Base-by-base conservation (phyloP, 2,113 vertebrate species). In the Melanotaenia duboulayi region DNA sequence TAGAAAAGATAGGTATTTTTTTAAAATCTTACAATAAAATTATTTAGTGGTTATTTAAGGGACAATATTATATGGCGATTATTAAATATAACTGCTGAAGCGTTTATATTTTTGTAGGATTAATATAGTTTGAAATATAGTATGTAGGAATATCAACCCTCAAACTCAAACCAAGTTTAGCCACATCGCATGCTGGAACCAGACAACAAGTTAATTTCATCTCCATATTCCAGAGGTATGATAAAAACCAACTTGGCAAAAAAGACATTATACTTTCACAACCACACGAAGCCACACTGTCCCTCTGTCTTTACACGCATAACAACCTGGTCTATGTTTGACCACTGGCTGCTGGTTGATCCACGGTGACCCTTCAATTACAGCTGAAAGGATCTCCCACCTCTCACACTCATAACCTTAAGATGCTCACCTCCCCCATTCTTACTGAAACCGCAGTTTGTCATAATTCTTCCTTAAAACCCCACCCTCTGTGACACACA, bases 341-440 rank as follows among this genome's bases (percentile, higher is more conserved):
- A 88, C 87, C 78, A 64, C 23, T 60, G 65, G 49, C 63, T 80
- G 54, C 56, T 11, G 35, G 12, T 32, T 87, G 83, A 91, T 81
- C 83, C 72, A 1, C 4, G 24, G 64, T 74, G 80, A 89, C 80
- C 85, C 78, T 81, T 87, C 81, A 87, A 82, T 90, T 78, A 72
- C 56, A 55, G 37, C 74, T 78, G 65, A 92, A 87, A 87, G 78
- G 51, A 49, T 74, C 62, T 11, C 32, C 48, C 57, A 37, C 48
- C 37, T 24, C 50, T 25, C 11, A 49, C 66, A 52, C 12, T 22
- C 68, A 50, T 64, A 42, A 76, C 74, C 72, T 54, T 63, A 75
- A 82, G 80, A 68, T 39, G 23, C 59, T 58, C 68, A 51, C 82
- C 73, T 52, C 87, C 75, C 63, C 76, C 72, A 25, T 19, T 9